Base-by-base conservation (phyloP, 1,140 invertebrate genomes). In the Aphis craccivora region DNA sequence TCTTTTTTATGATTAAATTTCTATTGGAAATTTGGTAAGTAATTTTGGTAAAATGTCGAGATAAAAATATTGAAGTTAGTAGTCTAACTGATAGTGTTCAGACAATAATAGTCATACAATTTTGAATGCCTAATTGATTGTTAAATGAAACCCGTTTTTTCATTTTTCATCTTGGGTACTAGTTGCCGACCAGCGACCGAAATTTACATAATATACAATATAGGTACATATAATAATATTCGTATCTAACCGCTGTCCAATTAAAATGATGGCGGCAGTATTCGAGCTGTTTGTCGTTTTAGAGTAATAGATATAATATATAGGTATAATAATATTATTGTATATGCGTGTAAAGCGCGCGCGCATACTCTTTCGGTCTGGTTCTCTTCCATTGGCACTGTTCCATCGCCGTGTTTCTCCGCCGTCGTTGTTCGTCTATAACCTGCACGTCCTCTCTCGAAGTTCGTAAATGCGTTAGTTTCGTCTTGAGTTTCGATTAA, bases 261-360 rank as follows among this genome's bases (percentile, higher is more conserved):
- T 89, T 89, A 89, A 89, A 89, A 55, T 25, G 48, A 89, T 89
- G 35, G 88, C 22, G 35, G 35, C 45, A 30, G 45, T 22, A 51
- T 30, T 88, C 86, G n/a, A 14, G 86, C n/a, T 51, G 87, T 89
- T 89, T 89, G 87, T 51, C 87, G 87, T 89, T 53, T 89, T n/a
- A 9, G 45, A 89, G 48, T 53, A n/a, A n/a, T 76, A 53, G 88
- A 35, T 86, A 86, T 43, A 25, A 86, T 43, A 25, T 86, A 86
- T 45, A 76, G 30, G 25, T 86, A 86, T 43, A 43, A 86, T 86
- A 86, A 86, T 86, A 86, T 43, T 40, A 40, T 30, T 43, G 60
- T n/a, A 14, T 76, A n/a, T n/a, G 30, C 55, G 25, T 67, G n/a
- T 67, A 14, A 67, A 67, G 60, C 11, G 45, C 45, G 45, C 30